A percentile compares a stretch with the other conserved stretches of the same genome.
These are phyloP conservation scores for Labeo calbasu DNA, from an alignment of 2,797 vertebrate genomes.

Conservation along the genomic window DNA sequence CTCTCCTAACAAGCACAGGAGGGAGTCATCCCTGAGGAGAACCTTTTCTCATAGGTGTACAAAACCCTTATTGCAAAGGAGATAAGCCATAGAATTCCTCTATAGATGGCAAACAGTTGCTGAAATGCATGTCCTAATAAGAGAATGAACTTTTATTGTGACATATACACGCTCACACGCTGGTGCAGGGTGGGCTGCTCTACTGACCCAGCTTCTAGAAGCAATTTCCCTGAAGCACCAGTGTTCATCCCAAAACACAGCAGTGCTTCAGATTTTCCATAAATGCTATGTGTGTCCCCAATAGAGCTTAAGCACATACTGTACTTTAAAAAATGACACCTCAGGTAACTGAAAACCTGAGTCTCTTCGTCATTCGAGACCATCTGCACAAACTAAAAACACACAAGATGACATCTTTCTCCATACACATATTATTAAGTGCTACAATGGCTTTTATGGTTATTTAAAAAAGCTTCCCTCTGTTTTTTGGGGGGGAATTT, in stretches of 20 bases:
- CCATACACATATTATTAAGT: neutral
- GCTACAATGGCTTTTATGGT: constrained; percentile 22
- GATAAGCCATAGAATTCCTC: neutral
- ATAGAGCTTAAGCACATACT: constrained; percentile 9
- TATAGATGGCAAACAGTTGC: neutral
- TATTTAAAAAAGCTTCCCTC: constrained; percentile 40
- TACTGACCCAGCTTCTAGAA: constrained; percentile 49
- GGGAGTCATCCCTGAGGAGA: constrained; percentile 18
- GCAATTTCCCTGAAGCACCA: constrained; percentile 32
- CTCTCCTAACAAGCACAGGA: constrained; percentile 1
- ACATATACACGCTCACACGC: neutral
- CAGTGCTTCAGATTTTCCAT: constrained; percentile 16
- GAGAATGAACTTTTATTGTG: neutral
- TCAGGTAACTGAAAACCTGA: neutral
- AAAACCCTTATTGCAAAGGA: neutral
- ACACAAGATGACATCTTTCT: neutral
- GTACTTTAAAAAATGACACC: constrained; percentile 17
- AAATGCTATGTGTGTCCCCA: constrained; percentile 15
- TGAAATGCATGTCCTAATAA: constrained; percentile 22
- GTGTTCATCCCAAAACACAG: constrained; percentile 30
- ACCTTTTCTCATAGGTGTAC: constrained; percentile 2
- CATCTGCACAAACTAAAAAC: constrained; percentile 5
- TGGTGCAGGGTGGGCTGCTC: neutral
- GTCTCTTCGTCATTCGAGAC: neutral
- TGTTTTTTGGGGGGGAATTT: constrained; percentile 30